Evolutionary conservation across 2,113 vertebrate species (phyloP), one percentile per base, ranked within the genome.

Genomic region (Carlito syrichta): DNA sequence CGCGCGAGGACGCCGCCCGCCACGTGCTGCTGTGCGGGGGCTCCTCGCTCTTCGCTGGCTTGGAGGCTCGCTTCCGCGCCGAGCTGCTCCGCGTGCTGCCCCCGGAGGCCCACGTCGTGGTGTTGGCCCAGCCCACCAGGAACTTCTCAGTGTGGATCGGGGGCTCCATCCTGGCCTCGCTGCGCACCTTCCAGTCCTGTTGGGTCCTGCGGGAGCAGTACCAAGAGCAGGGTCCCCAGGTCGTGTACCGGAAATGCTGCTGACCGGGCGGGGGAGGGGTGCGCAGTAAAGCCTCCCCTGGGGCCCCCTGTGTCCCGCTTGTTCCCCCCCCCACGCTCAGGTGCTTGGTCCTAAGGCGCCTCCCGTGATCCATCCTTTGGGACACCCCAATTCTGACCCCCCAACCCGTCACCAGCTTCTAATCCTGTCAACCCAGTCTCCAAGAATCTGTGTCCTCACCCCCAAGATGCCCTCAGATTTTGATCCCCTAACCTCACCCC

Each of bases 151-250:
- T 98, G 54, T 98, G 98, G 98, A 91, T 93, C 0, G 98, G 98
- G 1, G 98, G 98, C 10, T 98, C 98, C 81, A 87, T 98, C 71
- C 96, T 98, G 25, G 98, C 98, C 48, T 98, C 98, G 0, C 74
- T 98, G 78, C 73, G 58, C 0, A 93, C 96, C 74, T 98, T 98
- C 89, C 98, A 98, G 95, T 90, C 98, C 0, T 98, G 97, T 54
- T 98, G 98, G 98, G 73, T 98, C 77, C 84, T 63, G 25, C 85
- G 96, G 4, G 95, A 96, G 5, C 96, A 98, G 27, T 98, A 98
- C 1, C 83, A 97, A 8, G 98, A 98, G 16, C 83, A 84, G 3
- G 98, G 98, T 0, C 98, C 98, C 0, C 97, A 95, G 69, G 76
- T 98, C 1, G 97, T 98, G 62, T 97, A 98, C 91, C 94, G 74